Base-by-base conservation (phyloP, 2,888 invertebrate species). In the Spodoptera littoralis region DNA sequence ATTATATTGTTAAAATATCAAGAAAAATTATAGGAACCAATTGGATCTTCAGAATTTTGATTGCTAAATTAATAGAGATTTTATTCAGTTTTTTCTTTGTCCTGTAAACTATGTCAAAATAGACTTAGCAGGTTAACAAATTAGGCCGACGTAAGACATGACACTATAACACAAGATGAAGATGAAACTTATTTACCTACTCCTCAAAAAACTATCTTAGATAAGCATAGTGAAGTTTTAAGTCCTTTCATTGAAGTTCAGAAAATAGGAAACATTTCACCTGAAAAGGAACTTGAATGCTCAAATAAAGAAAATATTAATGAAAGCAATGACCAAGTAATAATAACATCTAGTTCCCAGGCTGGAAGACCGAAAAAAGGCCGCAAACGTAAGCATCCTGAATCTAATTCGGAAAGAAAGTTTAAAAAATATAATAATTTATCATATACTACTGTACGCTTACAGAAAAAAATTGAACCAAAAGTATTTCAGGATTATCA, bases 401-500 rank as follows among this genome's bases (percentile, higher is more conserved):
- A n/a, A n/a, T n/a, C n/a, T n/a, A n/a, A n/a, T n/a, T n/a, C n/a
- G n/a, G n/a, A n/a, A n/a, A n/a, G n/a, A n/a, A n/a, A n/a, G n/a
- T n/a, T n/a, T n/a, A n/a, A n/a, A n/a, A n/a, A n/a, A n/a, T 41
- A 51, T 61, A 51, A 51, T 58, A 27, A 66, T 62, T 62, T n/a
- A n/a, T n/a, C n/a, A n/a, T n/a, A n/a, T n/a, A n/a, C n/a, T n/a
- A n/a, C n/a, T n/a, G n/a, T n/a, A n/a, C n/a, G n/a, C n/a, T n/a
- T n/a, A n/a, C n/a, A n/a, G n/a, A n/a, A n/a, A n/a, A n/a, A n/a
- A n/a, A n/a, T n/a, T n/a, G n/a, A n/a, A n/a, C n/a, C n/a, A n/a
- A n/a, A n/a, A n/a, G n/a, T n/a, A n/a, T n/a, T n/a, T n/a, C n/a
- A n/a, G n/a, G n/a, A n/a, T n/a, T n/a, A n/a, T n/a, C n/a, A n/a